These are phyloP conservation scores for Hemicordylus capensis DNA, from an alignment of 2,113 vertebrate genomes.

Conservation along the genomic window DNA sequence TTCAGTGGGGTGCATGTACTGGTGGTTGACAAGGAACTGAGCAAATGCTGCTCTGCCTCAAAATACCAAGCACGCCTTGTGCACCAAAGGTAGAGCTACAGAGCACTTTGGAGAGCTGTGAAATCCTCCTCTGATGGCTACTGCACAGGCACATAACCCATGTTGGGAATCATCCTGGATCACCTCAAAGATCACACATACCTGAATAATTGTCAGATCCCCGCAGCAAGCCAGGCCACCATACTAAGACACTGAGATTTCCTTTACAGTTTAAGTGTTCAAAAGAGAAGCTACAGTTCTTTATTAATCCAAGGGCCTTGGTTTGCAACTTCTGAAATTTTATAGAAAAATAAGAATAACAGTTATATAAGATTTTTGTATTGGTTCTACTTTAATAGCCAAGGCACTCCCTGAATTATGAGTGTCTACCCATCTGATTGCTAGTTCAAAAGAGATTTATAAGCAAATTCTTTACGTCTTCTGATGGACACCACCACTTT, in stretches of 20 bases:
- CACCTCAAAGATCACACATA: too few species aligned
- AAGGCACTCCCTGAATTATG: too few species aligned
- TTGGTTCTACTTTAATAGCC: background rate
- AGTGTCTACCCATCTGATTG: too few species aligned
- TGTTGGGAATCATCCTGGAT: too few species aligned
- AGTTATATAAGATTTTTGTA: background rate
- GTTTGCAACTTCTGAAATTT: background rate
- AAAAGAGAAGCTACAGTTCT: background rate
- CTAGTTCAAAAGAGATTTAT: background rate
- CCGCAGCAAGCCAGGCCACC: background rate
- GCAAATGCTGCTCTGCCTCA: too few species aligned
- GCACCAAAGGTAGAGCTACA: too few species aligned
- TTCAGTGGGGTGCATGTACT: too few species aligned
- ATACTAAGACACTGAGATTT: background rate
- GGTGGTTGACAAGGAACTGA: too few species aligned
- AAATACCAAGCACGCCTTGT: too few species aligned
- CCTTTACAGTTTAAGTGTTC: background rate
- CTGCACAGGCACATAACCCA: too few species aligned
- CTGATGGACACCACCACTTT: background rate
- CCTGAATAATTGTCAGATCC: background rate
- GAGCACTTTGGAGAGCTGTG: too few species aligned
- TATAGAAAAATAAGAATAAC: background rate
- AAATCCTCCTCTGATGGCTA: too few species aligned
- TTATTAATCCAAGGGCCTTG: background rate
- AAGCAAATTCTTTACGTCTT: background rate